Conservation (phyloP, 2,113 vertebrate genomes). For the Brachypteracias leptosomus region DNA sequence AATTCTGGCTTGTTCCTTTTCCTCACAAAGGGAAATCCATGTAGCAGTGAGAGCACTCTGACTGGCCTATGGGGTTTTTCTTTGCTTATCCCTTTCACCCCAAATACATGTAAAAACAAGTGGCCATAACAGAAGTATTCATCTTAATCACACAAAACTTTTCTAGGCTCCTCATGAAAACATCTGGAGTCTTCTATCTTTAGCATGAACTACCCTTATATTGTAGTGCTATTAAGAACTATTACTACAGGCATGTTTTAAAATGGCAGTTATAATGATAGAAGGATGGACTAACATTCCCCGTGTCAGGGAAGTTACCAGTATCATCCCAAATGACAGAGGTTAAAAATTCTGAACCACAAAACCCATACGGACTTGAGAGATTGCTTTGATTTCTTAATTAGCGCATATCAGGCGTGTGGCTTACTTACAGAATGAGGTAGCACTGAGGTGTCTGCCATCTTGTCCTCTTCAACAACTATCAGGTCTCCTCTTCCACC, state of each 20-base stretch:
- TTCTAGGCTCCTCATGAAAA: neutral
- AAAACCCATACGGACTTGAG: neutral
- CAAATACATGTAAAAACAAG: neutral
- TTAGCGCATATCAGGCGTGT: neutral
- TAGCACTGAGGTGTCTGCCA: neutral
- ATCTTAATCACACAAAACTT: neutral
- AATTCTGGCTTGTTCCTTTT: neutral
- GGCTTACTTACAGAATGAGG: neutral
- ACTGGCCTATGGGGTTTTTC: neutral
- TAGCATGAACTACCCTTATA: neutral
- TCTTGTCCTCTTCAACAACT: neutral
- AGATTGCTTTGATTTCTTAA: neutral
- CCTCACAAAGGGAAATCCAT: neutral
- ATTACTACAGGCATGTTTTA: neutral
- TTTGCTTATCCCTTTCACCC: neutral
- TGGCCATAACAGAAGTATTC: neutral
- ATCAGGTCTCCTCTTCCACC: neutral
- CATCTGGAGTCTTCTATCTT: neutral
- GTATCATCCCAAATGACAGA: neutral
- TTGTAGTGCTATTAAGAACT: neutral
- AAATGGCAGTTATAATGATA: neutral
- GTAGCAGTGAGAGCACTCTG: neutral
- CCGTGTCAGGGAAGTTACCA: neutral
- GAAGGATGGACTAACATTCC: neutral
- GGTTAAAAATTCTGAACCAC: neutral